These are phyloP conservation scores for Hypsopygia costalis DNA, from an alignment of 2,888 invertebrate genomes.

Conservation along the genomic window DNA sequence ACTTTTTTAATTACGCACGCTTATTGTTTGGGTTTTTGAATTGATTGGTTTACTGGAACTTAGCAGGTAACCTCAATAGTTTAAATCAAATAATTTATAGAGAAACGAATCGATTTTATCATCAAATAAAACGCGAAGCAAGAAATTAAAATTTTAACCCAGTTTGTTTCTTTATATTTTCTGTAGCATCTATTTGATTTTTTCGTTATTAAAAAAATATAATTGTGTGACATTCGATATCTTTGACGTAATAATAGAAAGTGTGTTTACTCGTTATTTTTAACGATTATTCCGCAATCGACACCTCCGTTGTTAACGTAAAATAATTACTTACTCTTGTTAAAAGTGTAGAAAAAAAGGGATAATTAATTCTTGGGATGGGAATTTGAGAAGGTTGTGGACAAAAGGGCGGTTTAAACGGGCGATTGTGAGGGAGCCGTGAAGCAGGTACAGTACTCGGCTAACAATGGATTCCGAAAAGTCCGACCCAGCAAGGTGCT, in stretches of 20 bases:
- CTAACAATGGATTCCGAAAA: slow-evolving; percentile 28
- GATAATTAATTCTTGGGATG: slow-evolving; percentile 58
- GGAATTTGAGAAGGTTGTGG: slow-evolving; percentile 71
- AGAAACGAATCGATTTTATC: slow-evolving; percentile 46
- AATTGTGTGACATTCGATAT: slow-evolving; percentile 40
- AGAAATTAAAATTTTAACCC: slow-evolving; percentile 34
- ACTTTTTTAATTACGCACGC: too few relatives aligned
- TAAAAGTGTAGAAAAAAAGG: slow-evolving; percentile 49
- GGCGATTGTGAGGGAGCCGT: slow-evolving; percentile 5
- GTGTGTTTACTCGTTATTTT: slow-evolving; percentile 54
- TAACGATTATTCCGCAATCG: slow-evolving; percentile 60
- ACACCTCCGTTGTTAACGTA: slow-evolving; percentile 63
- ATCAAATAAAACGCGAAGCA: slow-evolving; percentile 43
- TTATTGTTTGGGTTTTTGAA: neutral
- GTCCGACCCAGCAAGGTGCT: slow-evolving; percentile 24
- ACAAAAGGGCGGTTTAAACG: slow-evolving; percentile 45
- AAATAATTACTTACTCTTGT: slow-evolving; percentile 70
- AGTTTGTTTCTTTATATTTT: neutral
- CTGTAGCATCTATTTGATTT: neutral
- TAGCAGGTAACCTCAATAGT: slow-evolving; percentile 24
- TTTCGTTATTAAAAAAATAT: slow-evolving; percentile 1
- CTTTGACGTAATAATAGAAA: slow-evolving; percentile 41
- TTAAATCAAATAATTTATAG: slow-evolving; percentile 26
- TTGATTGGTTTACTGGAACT: neutral
- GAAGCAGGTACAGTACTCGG: slow-evolving; percentile 16